Conservation (phyloP, 2,888 invertebrate species). For the Miltochrista miniata region DNA sequence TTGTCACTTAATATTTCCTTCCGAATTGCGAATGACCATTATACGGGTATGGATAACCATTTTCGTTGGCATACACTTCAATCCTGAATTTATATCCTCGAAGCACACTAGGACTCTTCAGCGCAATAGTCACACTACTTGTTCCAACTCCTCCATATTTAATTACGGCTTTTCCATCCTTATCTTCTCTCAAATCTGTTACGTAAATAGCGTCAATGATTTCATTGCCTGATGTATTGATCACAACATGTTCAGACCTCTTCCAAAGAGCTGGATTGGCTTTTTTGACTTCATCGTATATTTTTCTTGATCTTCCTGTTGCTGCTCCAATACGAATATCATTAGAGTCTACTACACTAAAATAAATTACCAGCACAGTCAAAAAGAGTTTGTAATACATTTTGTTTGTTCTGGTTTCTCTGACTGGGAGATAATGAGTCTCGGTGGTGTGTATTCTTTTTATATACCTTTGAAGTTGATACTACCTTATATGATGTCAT, state of each 20-base stretch:
- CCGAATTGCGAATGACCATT: slow-evolving; percentile 47
- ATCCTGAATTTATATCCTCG: slow-evolving; percentile 69
- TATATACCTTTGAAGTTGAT: slow-evolving; percentile 13
- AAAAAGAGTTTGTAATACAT: slow-evolving; percentile 26
- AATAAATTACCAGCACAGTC: slow-evolving; percentile 15
- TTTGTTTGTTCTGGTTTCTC: neutral
- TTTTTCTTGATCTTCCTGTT: slow-evolving; percentile 45
- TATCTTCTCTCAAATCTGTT: slow-evolving; percentile 64
- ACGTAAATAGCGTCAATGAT: slow-evolving; percentile 64
- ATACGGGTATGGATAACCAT: slow-evolving; percentile 42
- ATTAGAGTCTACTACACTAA: slow-evolving; percentile 27
- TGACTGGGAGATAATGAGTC: neutral
- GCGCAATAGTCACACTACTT: slow-evolving; percentile 60
- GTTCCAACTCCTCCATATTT: slow-evolving; percentile 65
- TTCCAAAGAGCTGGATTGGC: slow-evolving; percentile 68
- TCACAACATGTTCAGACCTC: slow-evolving; percentile 59
- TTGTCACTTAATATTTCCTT: slow-evolving; percentile 46
- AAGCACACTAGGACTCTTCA: slow-evolving; percentile 66
- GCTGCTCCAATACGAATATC: slow-evolving; percentile 52
- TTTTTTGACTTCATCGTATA: slow-evolving; percentile 63
- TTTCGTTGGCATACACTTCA: slow-evolving; percentile 60
- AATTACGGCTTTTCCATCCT: slow-evolving; percentile 62
- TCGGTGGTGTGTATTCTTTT: slow-evolving; percentile 3
- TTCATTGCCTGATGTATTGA: slow-evolving; percentile 56
- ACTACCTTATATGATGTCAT: slow-evolving; percentile 33